Conservation (phyloP, 2,797 vertebrate species). For the Fundulus diaphanus region DNA sequence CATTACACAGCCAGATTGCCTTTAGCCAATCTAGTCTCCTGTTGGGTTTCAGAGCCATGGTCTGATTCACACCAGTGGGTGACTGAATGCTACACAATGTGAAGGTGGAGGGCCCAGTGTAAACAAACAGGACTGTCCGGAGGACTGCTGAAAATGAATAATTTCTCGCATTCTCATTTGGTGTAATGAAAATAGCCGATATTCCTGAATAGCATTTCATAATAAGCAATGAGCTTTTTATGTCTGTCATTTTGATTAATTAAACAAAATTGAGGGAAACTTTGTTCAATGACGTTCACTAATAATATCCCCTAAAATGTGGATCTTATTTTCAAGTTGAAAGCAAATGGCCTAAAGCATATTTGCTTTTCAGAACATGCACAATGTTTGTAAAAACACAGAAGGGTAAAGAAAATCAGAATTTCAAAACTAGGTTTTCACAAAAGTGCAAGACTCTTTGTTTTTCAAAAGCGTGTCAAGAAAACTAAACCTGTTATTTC, state of each 20-base stretch:
- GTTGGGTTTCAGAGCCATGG: conserved; percentile 21
- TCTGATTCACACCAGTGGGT: neutral
- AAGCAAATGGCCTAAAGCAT: too few species aligned
- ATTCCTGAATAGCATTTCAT: neutral
- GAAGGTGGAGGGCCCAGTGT: neutral
- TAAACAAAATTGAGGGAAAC: neutral
- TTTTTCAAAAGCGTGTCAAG: too few species aligned
- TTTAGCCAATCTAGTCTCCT: conserved; percentile 39
- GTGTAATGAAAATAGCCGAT: neutral
- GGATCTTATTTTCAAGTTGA: too few species aligned
- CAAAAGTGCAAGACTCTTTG: too few species aligned
- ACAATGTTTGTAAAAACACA: too few species aligned
- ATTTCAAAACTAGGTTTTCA: too few species aligned
- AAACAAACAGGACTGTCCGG: neutral
- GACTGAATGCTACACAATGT: neutral
- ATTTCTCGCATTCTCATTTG: neutral
- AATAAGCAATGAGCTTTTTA: neutral
- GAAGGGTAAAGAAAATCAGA: too few species aligned
- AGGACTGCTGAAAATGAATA: neutral
- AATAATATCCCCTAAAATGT: too few species aligned
- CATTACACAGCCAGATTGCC: conserved; percentile 41
- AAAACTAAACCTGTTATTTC: too few species aligned
- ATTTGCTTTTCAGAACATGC: too few species aligned
- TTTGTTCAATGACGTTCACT: too few species aligned
- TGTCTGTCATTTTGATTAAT: neutral